phyloP scores from a whole-genome alignment of 2,888 invertebrate species.

The Cheiracanthium punctorium region DNA sequence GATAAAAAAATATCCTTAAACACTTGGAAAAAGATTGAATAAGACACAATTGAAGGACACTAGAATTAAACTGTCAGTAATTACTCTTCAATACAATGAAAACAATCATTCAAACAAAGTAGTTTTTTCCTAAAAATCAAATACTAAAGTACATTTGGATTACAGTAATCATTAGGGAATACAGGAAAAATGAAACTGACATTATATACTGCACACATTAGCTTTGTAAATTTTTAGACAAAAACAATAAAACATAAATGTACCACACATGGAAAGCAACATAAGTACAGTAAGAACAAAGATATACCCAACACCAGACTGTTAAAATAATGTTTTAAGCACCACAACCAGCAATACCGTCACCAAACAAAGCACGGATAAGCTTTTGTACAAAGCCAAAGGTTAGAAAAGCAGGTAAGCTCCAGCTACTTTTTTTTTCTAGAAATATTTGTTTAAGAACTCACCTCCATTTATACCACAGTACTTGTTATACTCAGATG shows the following conservation, averaged over 20 bases:
- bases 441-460: neutral
- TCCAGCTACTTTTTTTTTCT: neutral
- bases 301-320: constrained; percentile 33
- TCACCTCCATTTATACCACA: constrained; percentile 40
- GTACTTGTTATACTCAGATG: constrained; percentile 52
- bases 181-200: neutral
- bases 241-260: neutral
- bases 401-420: constrained; percentile 5
- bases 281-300: neutral
- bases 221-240: no score
- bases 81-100: no score
- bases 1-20: no score
- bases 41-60: no score
- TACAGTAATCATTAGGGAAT: no score
- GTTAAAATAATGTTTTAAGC: neutral
- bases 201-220: neutral
- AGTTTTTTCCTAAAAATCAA: no score
- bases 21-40: no score
- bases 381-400: neutral
- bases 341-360: neutral
- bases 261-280: neutral
- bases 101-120: no score
- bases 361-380: neutral
- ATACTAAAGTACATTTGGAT: no score
- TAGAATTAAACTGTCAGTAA: no score